Conservation (phyloP, 1,140 invertebrate species). For the Globodera rostochiensis region DNA sequence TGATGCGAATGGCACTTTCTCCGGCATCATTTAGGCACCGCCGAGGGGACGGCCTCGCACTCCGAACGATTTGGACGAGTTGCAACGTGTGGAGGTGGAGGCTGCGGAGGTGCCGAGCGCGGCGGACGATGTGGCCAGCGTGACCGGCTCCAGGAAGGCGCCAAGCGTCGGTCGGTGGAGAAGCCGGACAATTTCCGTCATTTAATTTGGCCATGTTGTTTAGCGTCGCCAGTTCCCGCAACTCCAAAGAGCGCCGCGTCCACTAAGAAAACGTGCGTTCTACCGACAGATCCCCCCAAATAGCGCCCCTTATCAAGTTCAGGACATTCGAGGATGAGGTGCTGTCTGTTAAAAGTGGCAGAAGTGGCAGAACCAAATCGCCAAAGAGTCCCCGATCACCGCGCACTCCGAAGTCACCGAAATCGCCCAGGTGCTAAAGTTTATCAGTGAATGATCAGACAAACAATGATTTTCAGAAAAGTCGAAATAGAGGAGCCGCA, state of each 20-base stretch:
- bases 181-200: background rate
- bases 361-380: slow-evolving; percentile 17
- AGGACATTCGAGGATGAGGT: slow-evolving; percentile 55
- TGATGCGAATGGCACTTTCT: background rate
- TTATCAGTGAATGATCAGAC: background rate
- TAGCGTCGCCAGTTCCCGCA: slow-evolving; percentile 34
- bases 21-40: slow-evolving; percentile 43
- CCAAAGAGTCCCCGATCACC: slow-evolving; percentile 58
- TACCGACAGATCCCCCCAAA: background rate
- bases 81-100: background rate
- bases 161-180: background rate
- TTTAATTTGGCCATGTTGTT: background rate
- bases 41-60: slow-evolving; percentile 60
- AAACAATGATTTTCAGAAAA: slow-evolving; percentile 10
- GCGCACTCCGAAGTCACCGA: slow-evolving; percentile 56
- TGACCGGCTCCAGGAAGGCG: slow-evolving; percentile 10
- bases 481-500: slow-evolving; percentile 16
- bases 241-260: slow-evolving; percentile 10
- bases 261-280: slow-evolving; percentile 13
- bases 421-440: slow-evolving; percentile 15
- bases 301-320: slow-evolving; percentile 42
- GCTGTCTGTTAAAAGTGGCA: slow-evolving; percentile 28
- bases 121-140: slow-evolving; percentile 2
- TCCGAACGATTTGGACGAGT: slow-evolving; percentile 61
- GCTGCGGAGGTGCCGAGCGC: slow-evolving; percentile 17